Percentiles rank a stretch among this genome's conserved stretches.
Conservation (phyloP, 2,797 vertebrate genomes). For the Potorous gilbertii region DNA sequence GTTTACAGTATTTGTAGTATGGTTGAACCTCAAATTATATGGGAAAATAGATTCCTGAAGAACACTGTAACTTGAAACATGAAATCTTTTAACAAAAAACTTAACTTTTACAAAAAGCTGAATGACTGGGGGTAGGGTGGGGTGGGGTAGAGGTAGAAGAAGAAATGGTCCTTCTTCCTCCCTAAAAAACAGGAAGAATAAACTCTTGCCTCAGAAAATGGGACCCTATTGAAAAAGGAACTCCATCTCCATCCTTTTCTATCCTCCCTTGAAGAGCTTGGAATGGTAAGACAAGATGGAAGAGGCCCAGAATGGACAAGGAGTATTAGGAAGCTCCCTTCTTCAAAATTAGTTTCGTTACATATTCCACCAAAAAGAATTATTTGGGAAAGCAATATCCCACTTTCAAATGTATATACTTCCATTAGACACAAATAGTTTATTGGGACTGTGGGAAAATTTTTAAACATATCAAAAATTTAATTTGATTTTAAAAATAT, state of each 20-base stretch:
- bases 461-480: background rate
- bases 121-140: background rate
- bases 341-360: background rate
- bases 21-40: background rate
- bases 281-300: background rate
- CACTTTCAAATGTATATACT: background rate
- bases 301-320: background rate
- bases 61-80: background rate
- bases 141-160: background rate
- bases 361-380: background rate
- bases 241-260: background rate
- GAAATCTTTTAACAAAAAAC: background rate
- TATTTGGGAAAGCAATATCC: background rate
- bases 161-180: background rate
- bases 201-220: background rate
- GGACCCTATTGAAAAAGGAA: background rate
- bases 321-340: background rate
- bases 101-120: background rate
- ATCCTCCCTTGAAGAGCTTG: background rate
- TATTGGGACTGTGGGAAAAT: background rate
- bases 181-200: background rate
- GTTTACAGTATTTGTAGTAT: background rate
- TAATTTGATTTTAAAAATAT: background rate
- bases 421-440: background rate
- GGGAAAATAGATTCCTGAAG: background rate